Percentiles rank a stretch among this genome's conserved stretches.
phyloP scores from a whole-genome alignment of 2,888 invertebrate species.

The Iphiclides podalirius region DNA sequence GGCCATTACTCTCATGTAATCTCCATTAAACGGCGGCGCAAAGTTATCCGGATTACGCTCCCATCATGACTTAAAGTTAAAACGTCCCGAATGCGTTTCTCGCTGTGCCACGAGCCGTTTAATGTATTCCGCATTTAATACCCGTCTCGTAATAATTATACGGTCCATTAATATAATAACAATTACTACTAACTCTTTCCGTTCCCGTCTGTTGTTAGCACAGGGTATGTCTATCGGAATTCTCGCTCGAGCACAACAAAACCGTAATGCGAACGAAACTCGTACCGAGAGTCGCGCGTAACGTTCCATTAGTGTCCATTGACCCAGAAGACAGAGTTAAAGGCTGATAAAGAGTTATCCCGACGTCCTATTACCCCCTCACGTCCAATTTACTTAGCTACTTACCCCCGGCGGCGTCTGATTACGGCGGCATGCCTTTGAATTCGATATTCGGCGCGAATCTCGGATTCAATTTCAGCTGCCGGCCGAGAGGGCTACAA shows the following conservation, averaged over 20 bases:
- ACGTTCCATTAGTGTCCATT: slow-evolving; percentile 12
- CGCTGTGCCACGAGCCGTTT: not conserved
- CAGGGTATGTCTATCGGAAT: too few relatives aligned
- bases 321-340: slow-evolving; percentile 14
- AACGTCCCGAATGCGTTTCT: not conserved
- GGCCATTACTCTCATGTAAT: slow-evolving; percentile 1
- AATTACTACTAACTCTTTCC: not conserved
- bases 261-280: too few relatives aligned
- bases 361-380: slow-evolving; percentile 10
- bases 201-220: not conserved
- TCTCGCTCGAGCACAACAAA: too few relatives aligned
- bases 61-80: not conserved
- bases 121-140: not conserved
- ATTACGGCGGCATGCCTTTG: slow-evolving; percentile 18
- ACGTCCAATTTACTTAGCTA: slow-evolving; percentile 18
- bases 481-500: slow-evolving; percentile 13
- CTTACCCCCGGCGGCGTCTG: slow-evolving; percentile 11
- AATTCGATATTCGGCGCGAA: slow-evolving; percentile 19
- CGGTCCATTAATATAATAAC: not conserved
- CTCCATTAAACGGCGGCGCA: slow-evolving; percentile 5
- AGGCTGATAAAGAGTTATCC: slow-evolving; percentile 12
- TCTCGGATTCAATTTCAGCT: slow-evolving; percentile 19
- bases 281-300: too few relatives aligned
- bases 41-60: slow-evolving; percentile 5
- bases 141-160: not conserved